Evolutionary conservation across 2,888 invertebrate species (phyloP), one percentile per base, ranked within the genome.

Genomic region (Drosophila kambysellisi): DNA sequence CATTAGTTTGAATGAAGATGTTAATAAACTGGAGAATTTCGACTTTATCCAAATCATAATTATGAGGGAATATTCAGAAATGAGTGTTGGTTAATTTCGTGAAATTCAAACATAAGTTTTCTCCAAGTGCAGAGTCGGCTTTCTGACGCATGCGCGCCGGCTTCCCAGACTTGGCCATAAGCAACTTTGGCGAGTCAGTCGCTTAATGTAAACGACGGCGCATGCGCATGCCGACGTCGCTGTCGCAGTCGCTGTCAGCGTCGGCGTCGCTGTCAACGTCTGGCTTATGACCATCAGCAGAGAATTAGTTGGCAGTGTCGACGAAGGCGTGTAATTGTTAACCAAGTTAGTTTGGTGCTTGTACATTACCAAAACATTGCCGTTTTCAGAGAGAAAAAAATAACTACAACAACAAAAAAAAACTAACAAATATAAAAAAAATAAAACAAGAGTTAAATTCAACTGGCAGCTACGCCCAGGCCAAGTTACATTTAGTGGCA

Each of bases 311-410:
- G 90, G 73, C 78, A 69, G 72, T 73, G 70, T 72, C 71, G 72
- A 70, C 65, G 83, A 73, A 79, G 88, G 90, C 89, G 89, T 90
- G 87, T 88, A 88, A 88, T 88, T 88, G 87, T 87, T 89, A 86
- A 66, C 89, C 83, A 89, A 88, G 86, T 89, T 76, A 79, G 81
- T 76, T 74, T 68, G 72, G 52, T 76, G 80, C 74, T 82, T 75
- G 75, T 82, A 82, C 88, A 85, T 86, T 82, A 70, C 74, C 87
- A 74, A 79, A 82, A 78, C 81, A 82, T 82, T 79, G 79, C 81
- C 81, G 70, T 76, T 68, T 70, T 51, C 37, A 65, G 67, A 68
- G 57, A 59, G 71, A 37, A 29, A 29, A 15, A 46, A 43, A 66
- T n/a, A n/a, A n/a, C n/a, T n/a, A 67, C 43, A 56, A 12, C 43